A percentile compares a stretch with the other conserved stretches of the same genome.
Evolutionary conservation across 2,113 vertebrate species (phyloP).

Genomic region (Benitochromis conjunctus): DNA sequence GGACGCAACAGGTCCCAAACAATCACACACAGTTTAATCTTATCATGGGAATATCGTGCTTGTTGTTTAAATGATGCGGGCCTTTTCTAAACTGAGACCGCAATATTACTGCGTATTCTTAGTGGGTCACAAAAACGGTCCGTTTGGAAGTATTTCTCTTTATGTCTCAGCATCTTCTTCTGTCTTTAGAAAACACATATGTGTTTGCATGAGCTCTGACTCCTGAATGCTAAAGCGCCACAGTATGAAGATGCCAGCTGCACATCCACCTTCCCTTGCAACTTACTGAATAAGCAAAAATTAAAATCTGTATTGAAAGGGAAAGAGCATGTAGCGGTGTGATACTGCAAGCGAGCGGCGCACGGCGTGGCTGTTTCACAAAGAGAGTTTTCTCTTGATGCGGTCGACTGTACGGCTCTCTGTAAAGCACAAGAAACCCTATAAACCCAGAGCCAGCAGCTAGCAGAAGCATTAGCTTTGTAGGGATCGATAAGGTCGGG

Average conservation of each 20-base stretch:
- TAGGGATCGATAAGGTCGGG: background rate
- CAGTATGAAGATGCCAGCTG: background rate
- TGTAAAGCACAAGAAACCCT: background rate
- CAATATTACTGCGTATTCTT: background rate
- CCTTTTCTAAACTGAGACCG: background rate
- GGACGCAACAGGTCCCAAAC: background rate
- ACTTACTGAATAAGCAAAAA: background rate
- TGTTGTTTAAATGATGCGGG: background rate
- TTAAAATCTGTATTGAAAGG: background rate
- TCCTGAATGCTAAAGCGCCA: background rate
- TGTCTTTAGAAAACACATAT: background rate
- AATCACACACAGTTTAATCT: background rate
- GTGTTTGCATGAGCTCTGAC: background rate
- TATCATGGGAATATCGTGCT: background rate
- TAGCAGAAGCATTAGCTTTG: background rate
- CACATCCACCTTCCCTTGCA: background rate
- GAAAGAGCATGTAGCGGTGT: background rate
- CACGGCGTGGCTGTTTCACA: background rate
- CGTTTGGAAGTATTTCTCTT: background rate
- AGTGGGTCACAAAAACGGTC: background rate
- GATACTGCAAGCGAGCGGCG: background rate
- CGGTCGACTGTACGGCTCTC: constrained; percentile 4
- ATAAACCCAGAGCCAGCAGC: background rate
- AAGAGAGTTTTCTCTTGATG: constrained; percentile 4
- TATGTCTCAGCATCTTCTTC: background rate